Percentiles rank a stretch among this genome's conserved stretches.
Evolutionary conservation across 2,888 invertebrate species (phyloP).

Genomic region (Xanthia icteritia): DNA sequence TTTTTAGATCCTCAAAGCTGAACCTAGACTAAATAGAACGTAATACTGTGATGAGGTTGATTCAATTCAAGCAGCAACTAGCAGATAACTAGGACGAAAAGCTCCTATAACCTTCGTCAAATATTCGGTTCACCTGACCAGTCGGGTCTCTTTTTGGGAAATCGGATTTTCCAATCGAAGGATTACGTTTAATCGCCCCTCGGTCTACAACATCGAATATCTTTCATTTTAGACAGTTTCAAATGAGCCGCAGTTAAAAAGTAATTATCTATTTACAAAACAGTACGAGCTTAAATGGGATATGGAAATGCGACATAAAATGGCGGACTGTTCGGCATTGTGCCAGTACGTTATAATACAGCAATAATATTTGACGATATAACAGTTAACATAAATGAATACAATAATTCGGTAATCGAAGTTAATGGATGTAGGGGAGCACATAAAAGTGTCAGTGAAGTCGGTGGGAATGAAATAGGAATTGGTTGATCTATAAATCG

Average conservation of each 20-base stretch:
- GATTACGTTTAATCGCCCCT: slow-evolving; percentile 8
- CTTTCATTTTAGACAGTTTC: slow-evolving; percentile 14
- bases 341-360: slow-evolving; percentile 50
- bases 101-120: slow-evolving; percentile 29
- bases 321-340: slow-evolving; percentile 43
- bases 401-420: slow-evolving; percentile 22
- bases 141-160: slow-evolving; percentile 11
- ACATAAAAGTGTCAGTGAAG: neutral
- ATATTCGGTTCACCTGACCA: slow-evolving; percentile 38
- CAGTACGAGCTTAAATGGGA: slow-evolving; percentile 25
- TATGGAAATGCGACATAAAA: slow-evolving; percentile 49
- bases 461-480: neutral
- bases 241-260: slow-evolving; percentile 27
- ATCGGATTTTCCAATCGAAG: slow-evolving; percentile 43
- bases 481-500: neutral
- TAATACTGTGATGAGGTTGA: neutral
- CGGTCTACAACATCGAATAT: neutral
- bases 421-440: neutral
- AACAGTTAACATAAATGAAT: slow-evolving; percentile 39
- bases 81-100: neutral
- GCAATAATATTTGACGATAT: slow-evolving; percentile 40
- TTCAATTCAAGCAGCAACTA: neutral
- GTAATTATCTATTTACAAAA: slow-evolving; percentile 44
- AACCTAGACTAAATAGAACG: neutral
- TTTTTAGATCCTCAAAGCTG: neutral